Percentiles rank a stretch among this genome's conserved stretches.
These are phyloP conservation scores for Geococcyx californianus DNA, from an alignment of 2,113 vertebrate genomes.

Conservation along the genomic window DNA sequence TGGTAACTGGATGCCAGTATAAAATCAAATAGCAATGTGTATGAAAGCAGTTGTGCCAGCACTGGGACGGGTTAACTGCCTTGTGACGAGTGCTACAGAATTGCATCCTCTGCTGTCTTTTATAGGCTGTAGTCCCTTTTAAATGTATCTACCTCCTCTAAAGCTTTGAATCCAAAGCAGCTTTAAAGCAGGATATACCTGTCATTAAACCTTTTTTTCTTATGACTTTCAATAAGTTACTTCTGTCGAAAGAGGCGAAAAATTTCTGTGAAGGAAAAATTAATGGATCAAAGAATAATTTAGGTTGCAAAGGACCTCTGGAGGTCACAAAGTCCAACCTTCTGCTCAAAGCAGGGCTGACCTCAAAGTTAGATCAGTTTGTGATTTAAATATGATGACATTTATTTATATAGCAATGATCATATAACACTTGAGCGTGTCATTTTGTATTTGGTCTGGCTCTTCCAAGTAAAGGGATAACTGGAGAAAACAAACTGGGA, in stretches of 20 bases:
- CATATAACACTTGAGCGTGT: neutral
- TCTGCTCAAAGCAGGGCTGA: neutral
- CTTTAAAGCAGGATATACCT: neutral
- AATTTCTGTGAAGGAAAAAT: neutral
- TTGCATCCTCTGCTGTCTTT: neutral
- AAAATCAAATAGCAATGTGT: neutral
- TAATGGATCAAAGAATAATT: neutral
- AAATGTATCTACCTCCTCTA: neutral
- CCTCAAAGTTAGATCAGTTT: neutral
- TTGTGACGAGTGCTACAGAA: neutral
- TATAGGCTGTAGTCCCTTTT: neutral
- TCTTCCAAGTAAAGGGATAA: neutral
- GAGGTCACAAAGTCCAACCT: neutral
- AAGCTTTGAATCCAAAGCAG: neutral
- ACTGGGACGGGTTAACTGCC: neutral
- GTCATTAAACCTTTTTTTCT: neutral
- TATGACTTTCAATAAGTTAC: neutral
- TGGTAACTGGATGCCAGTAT: neutral
- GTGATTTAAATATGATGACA: constrained; percentile 1
- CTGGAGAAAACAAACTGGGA: neutral
- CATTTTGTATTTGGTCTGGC: neutral
- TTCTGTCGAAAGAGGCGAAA: neutral
- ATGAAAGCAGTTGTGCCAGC: neutral
- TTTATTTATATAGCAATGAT: neutral
- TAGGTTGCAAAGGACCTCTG: neutral